Conservation (phyloP, 2,888 invertebrate genomes). For the Drosophila tanythrix region DNA sequence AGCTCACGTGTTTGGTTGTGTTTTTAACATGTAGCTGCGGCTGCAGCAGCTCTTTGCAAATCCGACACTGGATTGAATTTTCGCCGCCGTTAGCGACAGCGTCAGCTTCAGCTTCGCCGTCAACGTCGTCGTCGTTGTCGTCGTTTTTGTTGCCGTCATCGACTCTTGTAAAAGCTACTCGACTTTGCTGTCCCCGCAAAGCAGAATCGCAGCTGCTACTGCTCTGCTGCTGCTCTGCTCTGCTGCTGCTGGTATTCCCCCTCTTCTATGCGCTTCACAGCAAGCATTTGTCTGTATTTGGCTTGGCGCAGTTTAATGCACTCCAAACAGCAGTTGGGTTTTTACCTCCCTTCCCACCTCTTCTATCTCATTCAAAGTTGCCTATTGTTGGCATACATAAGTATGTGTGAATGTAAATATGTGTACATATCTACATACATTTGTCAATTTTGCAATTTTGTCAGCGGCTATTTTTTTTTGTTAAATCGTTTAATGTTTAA, state of each 20-base stretch:
- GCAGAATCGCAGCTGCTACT: constrained; percentile 8
- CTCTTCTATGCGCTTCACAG: constrained; percentile 1
- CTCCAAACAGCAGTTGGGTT: constrained; percentile 57
- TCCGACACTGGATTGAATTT: constrained; percentile 67
- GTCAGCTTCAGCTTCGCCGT: constrained; percentile 8
- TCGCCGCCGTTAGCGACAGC: constrained; percentile 33
- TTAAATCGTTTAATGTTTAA: neutral
- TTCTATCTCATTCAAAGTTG: constrained; percentile 15
- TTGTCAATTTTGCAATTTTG: neutral
- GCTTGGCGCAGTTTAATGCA: constrained; percentile 72
- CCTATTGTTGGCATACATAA: constrained; percentile 58
- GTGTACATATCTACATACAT: neutral
- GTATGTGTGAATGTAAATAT: constrained; percentile 11
- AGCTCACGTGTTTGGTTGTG: constrained; percentile 36
- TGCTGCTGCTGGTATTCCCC: constrained; percentile 8
- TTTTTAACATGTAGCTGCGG: constrained; percentile 52
- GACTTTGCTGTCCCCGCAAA: constrained; percentile 34
- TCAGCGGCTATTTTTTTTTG: neutral
- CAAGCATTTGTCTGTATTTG: constrained; percentile 36
- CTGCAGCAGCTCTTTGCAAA: constrained; percentile 49
- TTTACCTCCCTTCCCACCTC: constrained; percentile 1
- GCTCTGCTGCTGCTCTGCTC: constrained; percentile 2
- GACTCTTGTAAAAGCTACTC: constrained; percentile 55
- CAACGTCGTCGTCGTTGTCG: constrained; percentile 7
- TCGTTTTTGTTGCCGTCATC: constrained; percentile 6